phyloP scores from a whole-genome alignment of 2,113 vertebrate species.

The Chaetodon trifascialis region DNA sequence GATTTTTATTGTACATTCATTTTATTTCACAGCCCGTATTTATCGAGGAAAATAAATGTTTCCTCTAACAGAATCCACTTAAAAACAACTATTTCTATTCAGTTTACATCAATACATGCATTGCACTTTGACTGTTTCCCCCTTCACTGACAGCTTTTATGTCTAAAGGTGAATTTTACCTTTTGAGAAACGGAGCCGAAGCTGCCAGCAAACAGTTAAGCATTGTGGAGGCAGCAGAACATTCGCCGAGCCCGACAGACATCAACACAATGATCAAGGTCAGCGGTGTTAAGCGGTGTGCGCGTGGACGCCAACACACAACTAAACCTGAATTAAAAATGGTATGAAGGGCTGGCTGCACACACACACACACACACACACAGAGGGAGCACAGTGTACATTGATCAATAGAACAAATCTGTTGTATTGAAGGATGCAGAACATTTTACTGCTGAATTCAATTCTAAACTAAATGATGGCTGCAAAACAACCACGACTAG shows the following conservation, averaged over 20 bases:
- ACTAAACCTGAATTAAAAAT: constrained; percentile 17
- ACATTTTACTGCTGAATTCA: constrained; percentile 19
- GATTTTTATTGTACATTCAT: background rate
- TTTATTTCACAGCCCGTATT: background rate
- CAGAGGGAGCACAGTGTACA: background rate
- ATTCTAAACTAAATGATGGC: background rate
- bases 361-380: background rate
- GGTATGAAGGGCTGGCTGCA: background rate
- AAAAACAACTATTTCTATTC: background rate
- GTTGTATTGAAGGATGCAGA: background rate
- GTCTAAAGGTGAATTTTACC: background rate
- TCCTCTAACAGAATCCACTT: background rate
- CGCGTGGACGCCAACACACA: constrained; percentile 8
- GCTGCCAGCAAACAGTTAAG: background rate
- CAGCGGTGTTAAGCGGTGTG: background rate
- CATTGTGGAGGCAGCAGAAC: constrained; percentile 6
- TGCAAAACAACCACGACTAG: background rate
- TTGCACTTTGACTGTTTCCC: background rate
- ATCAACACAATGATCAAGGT: constrained; percentile 58
- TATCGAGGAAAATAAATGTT: background rate
- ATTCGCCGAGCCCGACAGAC: constrained; percentile 39
- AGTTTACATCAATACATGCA: background rate
- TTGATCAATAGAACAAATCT: background rate
- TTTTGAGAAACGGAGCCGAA: background rate
- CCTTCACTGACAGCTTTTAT: background rate